Conservation (phyloP, 92 coral and sea anemone genomes). For the Umimayanthus chanpuru region DNA sequence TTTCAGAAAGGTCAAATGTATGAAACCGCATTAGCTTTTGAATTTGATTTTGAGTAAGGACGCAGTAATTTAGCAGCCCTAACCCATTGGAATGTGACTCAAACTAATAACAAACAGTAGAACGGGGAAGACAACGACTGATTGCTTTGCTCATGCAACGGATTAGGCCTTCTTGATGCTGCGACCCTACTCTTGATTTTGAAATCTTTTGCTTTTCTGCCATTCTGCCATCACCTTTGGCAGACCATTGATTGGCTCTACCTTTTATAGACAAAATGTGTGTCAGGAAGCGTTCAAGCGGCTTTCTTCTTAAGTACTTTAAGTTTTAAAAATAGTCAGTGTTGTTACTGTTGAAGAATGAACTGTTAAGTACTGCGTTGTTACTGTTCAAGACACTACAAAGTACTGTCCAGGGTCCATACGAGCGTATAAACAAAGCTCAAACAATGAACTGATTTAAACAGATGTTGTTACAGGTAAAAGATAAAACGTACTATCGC, state of each 20-base stretch:
- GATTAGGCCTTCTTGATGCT: neutral
- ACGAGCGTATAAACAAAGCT: neutral
- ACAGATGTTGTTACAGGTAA: neutral
- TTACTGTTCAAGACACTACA: neutral
- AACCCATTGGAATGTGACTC: conserved; percentile 1
- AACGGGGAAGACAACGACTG: neutral
- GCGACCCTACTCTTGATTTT: conserved; percentile 4
- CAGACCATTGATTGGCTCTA: neutral
- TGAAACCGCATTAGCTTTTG: too few relatives aligned
- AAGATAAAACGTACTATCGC: neutral
- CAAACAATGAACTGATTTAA: conserved; percentile 14
- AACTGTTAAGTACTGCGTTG: neutral
- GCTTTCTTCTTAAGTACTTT: too few relatives aligned
- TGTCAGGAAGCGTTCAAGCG: too few relatives aligned
- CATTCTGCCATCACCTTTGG: too few relatives aligned
- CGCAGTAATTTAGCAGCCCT: neutral
- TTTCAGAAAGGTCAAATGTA: too few relatives aligned
- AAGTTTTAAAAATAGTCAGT: too few relatives aligned
- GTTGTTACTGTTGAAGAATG: conserved; percentile 3
- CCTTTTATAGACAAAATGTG: neutral
- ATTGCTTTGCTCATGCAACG: neutral
- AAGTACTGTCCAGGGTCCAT: neutral
- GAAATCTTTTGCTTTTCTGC: neutral
- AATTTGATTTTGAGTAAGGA: conserved; percentile 12
- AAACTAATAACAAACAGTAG: conserved; percentile 1